These are phyloP conservation scores for Xylocampa areola DNA, from an alignment of 2,888 invertebrate species.

Conservation along the genomic window DNA sequence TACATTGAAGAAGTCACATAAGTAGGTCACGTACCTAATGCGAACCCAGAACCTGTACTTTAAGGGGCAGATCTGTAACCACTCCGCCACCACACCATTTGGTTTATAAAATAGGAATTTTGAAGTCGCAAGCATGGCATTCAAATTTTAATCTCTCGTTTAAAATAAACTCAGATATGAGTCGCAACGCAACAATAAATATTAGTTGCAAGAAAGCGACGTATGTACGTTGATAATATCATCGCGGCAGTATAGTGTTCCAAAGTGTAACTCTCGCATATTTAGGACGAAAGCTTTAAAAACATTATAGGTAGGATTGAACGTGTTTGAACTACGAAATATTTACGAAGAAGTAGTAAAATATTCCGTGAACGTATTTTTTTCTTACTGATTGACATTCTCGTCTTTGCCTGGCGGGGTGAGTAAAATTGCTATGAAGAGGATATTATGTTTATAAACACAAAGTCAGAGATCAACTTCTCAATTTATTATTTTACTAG, in stretches of 20 bases:
- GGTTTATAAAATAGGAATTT: too few species aligned
- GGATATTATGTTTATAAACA: too few species aligned
- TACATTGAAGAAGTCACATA: too few species aligned
- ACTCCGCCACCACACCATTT: too few species aligned
- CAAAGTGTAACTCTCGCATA: conserved; percentile 34
- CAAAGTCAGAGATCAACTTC: too few species aligned
- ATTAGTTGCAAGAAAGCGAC: conserved; percentile 1
- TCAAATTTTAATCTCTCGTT: neutral
- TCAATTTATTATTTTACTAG: too few species aligned
- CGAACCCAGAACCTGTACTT: too few species aligned
- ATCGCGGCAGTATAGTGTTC: neutral
- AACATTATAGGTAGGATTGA: too few species aligned
- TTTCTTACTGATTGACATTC: conserved; percentile 39
- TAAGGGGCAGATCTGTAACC: too few species aligned
- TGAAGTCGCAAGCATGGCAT: neutral
- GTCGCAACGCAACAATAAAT: neutral
- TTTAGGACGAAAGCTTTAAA: conserved; percentile 43
- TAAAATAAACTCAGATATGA: neutral
- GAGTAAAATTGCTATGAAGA: neutral
- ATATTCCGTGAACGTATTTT: conserved; percentile 34
- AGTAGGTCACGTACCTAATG: too few species aligned
- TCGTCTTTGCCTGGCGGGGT: conserved; percentile 9
- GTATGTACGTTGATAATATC: conserved; percentile 5
- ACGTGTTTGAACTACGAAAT: conserved; percentile 29
- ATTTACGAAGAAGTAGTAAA: conserved; percentile 6